Conservation (phyloP, 2,888 invertebrate species). For the Phengaris alcon region DNA sequence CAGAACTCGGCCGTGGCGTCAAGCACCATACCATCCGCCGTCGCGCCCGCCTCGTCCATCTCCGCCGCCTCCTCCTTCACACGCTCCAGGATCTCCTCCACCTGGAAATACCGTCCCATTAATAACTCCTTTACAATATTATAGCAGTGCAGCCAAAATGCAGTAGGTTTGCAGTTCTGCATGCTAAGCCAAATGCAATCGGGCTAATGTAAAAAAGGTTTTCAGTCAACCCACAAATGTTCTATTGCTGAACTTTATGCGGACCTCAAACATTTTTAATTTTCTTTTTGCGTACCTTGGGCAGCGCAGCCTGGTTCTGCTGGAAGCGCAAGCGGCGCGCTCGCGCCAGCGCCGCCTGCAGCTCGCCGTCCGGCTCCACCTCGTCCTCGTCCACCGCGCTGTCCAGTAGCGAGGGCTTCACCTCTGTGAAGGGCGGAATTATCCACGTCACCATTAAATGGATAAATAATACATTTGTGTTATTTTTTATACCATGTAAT, state of each 20-base stretch:
- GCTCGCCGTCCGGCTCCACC: conserved; percentile 85
- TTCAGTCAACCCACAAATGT: too few species aligned
- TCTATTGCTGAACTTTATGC: too few species aligned
- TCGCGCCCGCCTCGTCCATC: conserved; percentile 41
- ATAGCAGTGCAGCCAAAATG: too few species aligned
- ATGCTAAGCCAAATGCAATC: too few species aligned
- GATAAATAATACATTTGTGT: background rate
- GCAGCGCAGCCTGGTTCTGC: conserved; percentile 72
- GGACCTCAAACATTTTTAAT: too few species aligned
- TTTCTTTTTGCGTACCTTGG: conserved; percentile 48
- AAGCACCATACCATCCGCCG: conserved; percentile 81
- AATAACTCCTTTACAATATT: too few species aligned
- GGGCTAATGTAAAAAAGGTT: too few species aligned
- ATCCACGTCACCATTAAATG: too few species aligned
- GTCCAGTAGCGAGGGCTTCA: conserved; percentile 52
- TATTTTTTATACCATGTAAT: too few species aligned
- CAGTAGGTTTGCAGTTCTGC: too few species aligned
- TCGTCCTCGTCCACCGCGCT: conserved; percentile 74
- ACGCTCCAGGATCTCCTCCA: conserved; percentile 68
- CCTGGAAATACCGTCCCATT: conserved; percentile 43
- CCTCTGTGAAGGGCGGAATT: conserved; percentile 45
- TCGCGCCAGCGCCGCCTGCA: conserved; percentile 86
- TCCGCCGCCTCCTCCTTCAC: conserved; percentile 72
- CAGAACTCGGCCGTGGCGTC: conserved; percentile 98
- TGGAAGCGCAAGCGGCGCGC: conserved; percentile 83